Base-by-base conservation (phyloP, 2,113 vertebrate species). In the Delphinapterus leucas region DNA sequence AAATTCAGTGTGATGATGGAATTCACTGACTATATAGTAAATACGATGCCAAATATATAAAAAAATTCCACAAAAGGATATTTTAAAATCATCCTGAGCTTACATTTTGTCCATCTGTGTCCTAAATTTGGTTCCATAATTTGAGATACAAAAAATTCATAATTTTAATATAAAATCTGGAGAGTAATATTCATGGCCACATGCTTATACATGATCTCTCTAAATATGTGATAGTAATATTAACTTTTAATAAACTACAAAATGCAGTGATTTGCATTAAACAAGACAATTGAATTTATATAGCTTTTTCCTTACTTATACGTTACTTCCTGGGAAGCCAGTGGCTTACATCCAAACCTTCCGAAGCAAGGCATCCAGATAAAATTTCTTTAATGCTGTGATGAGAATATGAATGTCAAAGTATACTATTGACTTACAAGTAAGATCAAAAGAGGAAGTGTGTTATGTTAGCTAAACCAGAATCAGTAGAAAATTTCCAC, bases 391-490 rank as follows among this genome's bases (percentile, higher is more conserved):
- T 93, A 87, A 76, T 82, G 7, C 2, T 92, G 0, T 93, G 38
- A n/a, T 94, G 92, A 90, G 58, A 97, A 97, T 97, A 84, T 55
- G 58, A 67, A 80, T 98, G 79, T 90, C 85, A 97, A 79, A 87
- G 5, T 68, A 36, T 33, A 87, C 5, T 88, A 91, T 13, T 97
- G 82, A 98, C 90, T 98, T 98, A 96, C 77, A 97, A 91, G 41
- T 88, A 95, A 84, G 55, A 97, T 98, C 90, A 97, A 97, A 92
- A 68, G 71, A 92, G 17, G 47, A 97, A 97, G 26, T 94, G 25
- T 80, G 80, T 97, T 87, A 68, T 92, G 60, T 84, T 81, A 97
- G 33, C 61, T 94, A 95, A 96, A 96, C 67, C n/a, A 96, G 60
- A 92, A 80, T 95, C 82, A 94, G 38, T 65, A 97, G 49, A 97